Evolutionary conservation across 2,888 invertebrate genomes (phyloP).

Genomic region (Ophioninae sp.): DNA sequence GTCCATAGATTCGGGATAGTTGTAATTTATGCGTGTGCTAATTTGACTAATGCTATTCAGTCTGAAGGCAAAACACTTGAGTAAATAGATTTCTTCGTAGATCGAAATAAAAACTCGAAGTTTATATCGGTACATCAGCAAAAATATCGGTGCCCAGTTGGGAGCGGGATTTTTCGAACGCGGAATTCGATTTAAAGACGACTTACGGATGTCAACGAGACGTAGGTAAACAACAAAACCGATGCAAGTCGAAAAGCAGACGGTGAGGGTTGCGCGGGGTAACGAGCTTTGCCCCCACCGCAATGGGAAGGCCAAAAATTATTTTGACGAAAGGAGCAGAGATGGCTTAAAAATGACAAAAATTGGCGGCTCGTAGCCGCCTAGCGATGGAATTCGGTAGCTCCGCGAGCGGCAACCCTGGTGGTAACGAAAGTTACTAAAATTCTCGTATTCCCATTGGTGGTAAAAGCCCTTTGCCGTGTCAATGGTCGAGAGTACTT

Average conservation of each 20-base stretch:
- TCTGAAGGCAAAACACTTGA: slow-evolving; percentile 6
- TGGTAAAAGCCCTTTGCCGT: background rate
- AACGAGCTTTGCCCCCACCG: background rate
- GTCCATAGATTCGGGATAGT: slow-evolving; percentile 1
- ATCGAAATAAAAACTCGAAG: background rate
- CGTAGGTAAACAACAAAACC: slow-evolving; percentile 34
- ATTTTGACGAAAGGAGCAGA: background rate
- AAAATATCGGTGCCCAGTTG: background rate
- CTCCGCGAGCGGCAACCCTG: slow-evolving; percentile 1
- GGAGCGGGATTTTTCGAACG: background rate
- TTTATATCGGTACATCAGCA: background rate
- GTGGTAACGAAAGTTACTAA: slow-evolving; percentile 39
- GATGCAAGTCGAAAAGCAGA: background rate
- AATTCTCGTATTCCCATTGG: slow-evolving; percentile 13
- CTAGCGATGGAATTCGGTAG: slow-evolving; percentile 19
- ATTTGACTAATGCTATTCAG: slow-evolving; percentile 4
- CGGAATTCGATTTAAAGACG: background rate
- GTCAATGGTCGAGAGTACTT: slow-evolving; percentile 24
- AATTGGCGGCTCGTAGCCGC: background rate
- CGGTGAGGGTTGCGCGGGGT: background rate
- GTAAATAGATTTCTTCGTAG: slow-evolving; percentile 3
- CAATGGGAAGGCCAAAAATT: background rate
- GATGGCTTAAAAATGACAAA: slow-evolving; percentile 19
- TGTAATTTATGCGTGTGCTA: background rate
- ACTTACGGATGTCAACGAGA: slow-evolving; percentile 47